Percentiles rank a stretch among this genome's conserved stretches.
These are phyloP conservation scores for Horisme vitalbata DNA, from an alignment of 2,888 invertebrate genomes.

Conservation along the genomic window DNA sequence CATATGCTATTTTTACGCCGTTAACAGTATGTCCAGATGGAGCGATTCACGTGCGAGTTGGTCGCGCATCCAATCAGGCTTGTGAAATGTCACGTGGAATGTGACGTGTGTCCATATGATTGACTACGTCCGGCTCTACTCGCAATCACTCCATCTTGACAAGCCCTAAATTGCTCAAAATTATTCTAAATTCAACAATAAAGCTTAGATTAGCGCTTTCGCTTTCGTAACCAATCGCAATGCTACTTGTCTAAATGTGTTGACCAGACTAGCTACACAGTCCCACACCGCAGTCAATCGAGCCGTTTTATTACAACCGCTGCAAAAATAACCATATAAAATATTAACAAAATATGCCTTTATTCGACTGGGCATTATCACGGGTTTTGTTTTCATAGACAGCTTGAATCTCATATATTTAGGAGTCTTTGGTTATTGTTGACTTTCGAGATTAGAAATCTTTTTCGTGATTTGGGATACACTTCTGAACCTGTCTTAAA, in stretches of 20 bases:
- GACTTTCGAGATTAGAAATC: slow-evolving; percentile 27
- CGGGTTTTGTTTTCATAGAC: not conserved
- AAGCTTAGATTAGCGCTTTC: not conserved
- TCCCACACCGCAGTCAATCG: slow-evolving; percentile 59
- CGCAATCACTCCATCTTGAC: too few relatives aligned
- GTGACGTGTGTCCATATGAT: too few relatives aligned
- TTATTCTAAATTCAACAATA: too few relatives aligned
- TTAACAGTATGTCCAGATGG: too few relatives aligned
- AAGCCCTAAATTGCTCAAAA: too few relatives aligned
- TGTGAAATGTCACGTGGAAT: too few relatives aligned
- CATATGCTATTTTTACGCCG: too few relatives aligned
- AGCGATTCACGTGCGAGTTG: too few relatives aligned
- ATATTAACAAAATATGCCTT: slow-evolving; percentile 5
- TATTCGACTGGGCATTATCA: not conserved
- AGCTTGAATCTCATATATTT: not conserved
- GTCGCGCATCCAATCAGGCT: too few relatives aligned
- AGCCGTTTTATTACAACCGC: slow-evolving; percentile 53
- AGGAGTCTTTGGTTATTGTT: not conserved
- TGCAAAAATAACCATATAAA: slow-evolving; percentile 41
- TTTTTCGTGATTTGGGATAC: too few relatives aligned
- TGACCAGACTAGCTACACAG: slow-evolving; percentile 26
- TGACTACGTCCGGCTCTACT: too few relatives aligned
- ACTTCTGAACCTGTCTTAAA: too few relatives aligned
- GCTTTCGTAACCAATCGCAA: not conserved
- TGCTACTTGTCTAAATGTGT: not conserved